phyloP scores from a whole-genome alignment of 2,888 invertebrate genomes.

The Drosophila pseudotakahashii region DNA sequence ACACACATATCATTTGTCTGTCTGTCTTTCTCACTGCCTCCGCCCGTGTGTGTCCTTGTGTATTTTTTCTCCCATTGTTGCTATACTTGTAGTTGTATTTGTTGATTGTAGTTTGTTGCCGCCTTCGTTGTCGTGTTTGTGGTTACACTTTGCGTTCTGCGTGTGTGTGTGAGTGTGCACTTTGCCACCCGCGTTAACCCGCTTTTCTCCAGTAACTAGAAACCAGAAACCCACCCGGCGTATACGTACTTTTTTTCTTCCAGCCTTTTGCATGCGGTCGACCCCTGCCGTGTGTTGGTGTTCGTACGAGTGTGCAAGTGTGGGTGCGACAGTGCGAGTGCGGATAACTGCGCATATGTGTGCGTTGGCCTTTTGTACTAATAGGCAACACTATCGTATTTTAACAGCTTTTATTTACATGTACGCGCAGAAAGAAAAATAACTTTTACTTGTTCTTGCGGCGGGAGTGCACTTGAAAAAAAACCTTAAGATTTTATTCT shows the following conservation, averaged over 20 bases:
- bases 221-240: constrained; percentile 23
- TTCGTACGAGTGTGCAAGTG: constrained; percentile 12
- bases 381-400: constrained; percentile 80
- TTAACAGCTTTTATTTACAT: constrained; percentile 80
- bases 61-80: constrained; percentile 12
- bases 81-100: constrained; percentile 56
- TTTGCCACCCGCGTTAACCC: constrained; percentile 33
- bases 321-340: constrained; percentile 20
- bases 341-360: constrained; percentile 27
- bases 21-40: constrained; percentile 12
- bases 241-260: constrained; percentile 34
- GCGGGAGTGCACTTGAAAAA: constrained; percentile 10
- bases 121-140: constrained; percentile 72
- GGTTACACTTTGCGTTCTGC: constrained; percentile 77
- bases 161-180: constrained; percentile 16
- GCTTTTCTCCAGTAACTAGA: neutral
- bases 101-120: constrained; percentile 56
- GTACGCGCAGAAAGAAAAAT: constrained; percentile 19
- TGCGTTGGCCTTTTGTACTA: constrained; percentile 68
- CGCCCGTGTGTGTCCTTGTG: constrained; percentile 29
- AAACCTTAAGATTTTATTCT: neutral
- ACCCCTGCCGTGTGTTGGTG: constrained; percentile 47
- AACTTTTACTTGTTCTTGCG: constrained; percentile 21
- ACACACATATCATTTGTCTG: constrained; percentile 68
- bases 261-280: constrained; percentile 61